Evolutionary conservation across 2,113 vertebrate genomes (phyloP).

Genomic region (Archilochus colubris): DNA sequence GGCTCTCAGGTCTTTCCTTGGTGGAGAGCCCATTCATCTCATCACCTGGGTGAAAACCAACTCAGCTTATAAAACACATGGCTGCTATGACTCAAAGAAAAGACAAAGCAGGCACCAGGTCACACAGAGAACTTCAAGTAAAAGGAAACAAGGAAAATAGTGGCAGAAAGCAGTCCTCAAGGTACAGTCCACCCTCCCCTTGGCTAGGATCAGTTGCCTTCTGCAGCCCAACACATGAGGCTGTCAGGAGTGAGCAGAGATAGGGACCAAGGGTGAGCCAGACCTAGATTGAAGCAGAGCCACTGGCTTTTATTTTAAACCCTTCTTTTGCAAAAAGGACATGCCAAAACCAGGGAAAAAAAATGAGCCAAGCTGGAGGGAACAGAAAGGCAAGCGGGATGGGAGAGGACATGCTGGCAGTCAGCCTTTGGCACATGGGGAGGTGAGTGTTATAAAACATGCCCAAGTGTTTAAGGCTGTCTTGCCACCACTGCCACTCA

Average conservation of each 20-base stretch:
- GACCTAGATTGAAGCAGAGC: not conserved
- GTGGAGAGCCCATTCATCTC: not conserved
- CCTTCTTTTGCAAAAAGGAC: not conserved
- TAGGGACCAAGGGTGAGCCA: accelerated
- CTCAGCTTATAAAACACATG: not conserved
- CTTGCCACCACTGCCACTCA: accelerated
- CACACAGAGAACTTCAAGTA: not conserved
- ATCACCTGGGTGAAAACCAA: not conserved
- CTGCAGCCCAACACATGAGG: accelerated
- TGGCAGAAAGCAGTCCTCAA: not conserved
- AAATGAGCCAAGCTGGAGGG: not conserved
- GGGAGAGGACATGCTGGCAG: not conserved
- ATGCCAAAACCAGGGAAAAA: not conserved
- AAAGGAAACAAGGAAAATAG: accelerated
- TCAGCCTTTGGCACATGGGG: not conserved
- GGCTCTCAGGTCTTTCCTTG: not conserved
- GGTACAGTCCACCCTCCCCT: not conserved
- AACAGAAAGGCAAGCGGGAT: not conserved
- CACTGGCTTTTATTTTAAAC: not conserved
- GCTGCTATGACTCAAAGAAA: not conserved
- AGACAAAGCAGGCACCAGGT: not conserved
- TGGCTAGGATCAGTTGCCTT: not conserved
- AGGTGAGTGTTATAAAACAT: not conserved
- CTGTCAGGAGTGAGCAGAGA: accelerated
- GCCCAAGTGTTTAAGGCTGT: not conserved